A percentile compares a stretch with the other conserved stretches of the same genome.
These are phyloP conservation scores for Probaryconus sp. DNA, from an alignment of 1,140 invertebrate species.

Conservation along the genomic window DNA sequence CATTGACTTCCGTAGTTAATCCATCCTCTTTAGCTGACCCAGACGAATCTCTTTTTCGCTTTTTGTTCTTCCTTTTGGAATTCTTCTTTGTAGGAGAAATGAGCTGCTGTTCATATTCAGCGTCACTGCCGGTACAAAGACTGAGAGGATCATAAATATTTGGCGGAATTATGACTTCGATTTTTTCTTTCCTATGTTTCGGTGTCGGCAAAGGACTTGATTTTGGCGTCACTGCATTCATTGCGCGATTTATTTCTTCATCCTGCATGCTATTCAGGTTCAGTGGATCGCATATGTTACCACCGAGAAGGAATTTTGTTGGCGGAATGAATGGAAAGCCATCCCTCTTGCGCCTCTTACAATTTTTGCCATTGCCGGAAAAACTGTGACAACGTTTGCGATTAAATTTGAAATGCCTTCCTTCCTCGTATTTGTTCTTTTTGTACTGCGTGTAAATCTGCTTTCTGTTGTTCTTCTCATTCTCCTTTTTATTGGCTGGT, in stretches of 20 bases:
- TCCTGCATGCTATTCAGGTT: constrained; percentile 95
- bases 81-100: constrained; percentile 82
- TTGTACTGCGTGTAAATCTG: constrained; percentile 68
- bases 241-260: constrained; percentile 89
- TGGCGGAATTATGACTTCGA: constrained; percentile 94
- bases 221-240: constrained; percentile 92
- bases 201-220: constrained; percentile 93
- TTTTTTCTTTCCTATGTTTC: constrained; percentile 86
- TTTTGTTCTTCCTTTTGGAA: constrained; percentile 79
- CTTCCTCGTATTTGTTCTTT: constrained; percentile 76
- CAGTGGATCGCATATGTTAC: constrained; percentile 95
- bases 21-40: constrained; percentile 77
- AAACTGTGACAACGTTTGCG: constrained; percentile 80
- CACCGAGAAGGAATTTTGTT: constrained; percentile 95
- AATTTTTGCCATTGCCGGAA: constrained; percentile 75
- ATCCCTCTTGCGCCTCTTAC: constrained; percentile 85
- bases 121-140: constrained; percentile 88
- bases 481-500: constrained; percentile 69
- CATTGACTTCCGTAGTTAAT: constrained; percentile 55
- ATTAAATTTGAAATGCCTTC: constrained; percentile 74
- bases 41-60: constrained; percentile 79
- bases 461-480: constrained; percentile 70
- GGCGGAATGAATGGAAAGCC: constrained; percentile 82
- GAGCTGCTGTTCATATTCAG: constrained; percentile 87
- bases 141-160: constrained; percentile 95